Base-by-base conservation (phyloP, 2,113 vertebrate species). In the Sula dactylatra region DNA sequence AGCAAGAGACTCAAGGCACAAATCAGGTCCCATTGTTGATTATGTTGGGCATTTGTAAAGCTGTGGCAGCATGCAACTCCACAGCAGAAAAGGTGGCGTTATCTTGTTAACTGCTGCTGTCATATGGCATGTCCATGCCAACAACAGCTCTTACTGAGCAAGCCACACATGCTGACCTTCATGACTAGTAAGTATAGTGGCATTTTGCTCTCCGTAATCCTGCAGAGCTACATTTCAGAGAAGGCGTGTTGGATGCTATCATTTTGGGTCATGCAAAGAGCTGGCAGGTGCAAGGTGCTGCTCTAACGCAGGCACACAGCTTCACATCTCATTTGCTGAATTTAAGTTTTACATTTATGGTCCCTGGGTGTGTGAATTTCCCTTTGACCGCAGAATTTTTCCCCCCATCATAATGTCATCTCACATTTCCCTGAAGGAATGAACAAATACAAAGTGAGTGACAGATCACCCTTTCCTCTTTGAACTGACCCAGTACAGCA, bases 161-260 rank as follows among this genome's bases (percentile, higher is more conserved):
- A 42, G 31, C 19, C 42, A 52, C 82, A 44, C 3, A 14, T 2
- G 38, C 58, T 56, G 50, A 32, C 38, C 67, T 47, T 12, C 5
- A 25, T 14, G 16, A 58, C 64, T 26, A 22, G 0, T 4, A 29
- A 50, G 16, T 7, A 18, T 15, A 11, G n/a, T 1, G 13, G 58
- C 47, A 44, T 40, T 76, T 62, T 36, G 31, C 45, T 56, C 54
- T 19, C 42, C 20, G 5, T 9, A 55, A 29, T 3, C 62, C 82
- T 16, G 8, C 54, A 40, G 42, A 62, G 47, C 54, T 55, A 6
- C 42, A 5, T 17, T n/a, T 59, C 56, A 25, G 16, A 55, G 72
- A 12, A 32, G 20, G 38, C 0, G 0, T 3, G 58, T 5, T 21
- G 38, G 38, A 38, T 16, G 29, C n/a, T 9, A 2, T 4, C 29